Conservation (phyloP, 2,888 invertebrate species). For the Cerastoderma edule region DNA sequence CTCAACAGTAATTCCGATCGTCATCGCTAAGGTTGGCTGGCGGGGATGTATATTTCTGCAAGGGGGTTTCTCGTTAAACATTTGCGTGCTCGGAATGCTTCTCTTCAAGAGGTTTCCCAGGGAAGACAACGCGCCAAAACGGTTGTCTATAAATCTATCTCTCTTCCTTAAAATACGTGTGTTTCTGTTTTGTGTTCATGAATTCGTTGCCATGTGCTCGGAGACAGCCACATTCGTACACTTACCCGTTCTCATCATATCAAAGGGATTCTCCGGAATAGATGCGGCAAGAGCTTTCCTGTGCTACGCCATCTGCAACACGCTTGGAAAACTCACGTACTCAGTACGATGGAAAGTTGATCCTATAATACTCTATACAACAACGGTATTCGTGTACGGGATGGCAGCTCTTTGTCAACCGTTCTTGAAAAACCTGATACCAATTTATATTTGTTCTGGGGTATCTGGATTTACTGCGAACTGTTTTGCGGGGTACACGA, state of each 20-base stretch:
- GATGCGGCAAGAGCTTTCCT: slow-evolving; percentile 2
- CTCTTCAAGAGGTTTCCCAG: slow-evolving; percentile 27
- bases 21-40: slow-evolving; percentile 31
- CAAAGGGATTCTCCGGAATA: slow-evolving; percentile 11
- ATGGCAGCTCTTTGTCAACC: slow-evolving; percentile 5
- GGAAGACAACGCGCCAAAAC: not conserved
- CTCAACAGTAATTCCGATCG: slow-evolving; percentile 32
- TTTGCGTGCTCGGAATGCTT: slow-evolving; percentile 32
- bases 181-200: slow-evolving; percentile 29
- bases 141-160: slow-evolving; percentile 7
- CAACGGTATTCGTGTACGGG: slow-evolving; percentile 32
- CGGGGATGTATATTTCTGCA: slow-evolving; percentile 38
- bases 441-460: slow-evolving; percentile 5
- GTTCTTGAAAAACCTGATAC: not conserved
- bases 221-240: slow-evolving; percentile 41
- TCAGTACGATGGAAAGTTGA: slow-evolving; percentile 26
- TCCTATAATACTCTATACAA: slow-evolving; percentile 32
- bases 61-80: slow-evolving; percentile 47
- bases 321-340: slow-evolving; percentile 5
- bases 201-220: slow-evolving; percentile 36
- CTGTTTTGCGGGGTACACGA: slow-evolving; percentile 29
- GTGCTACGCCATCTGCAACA: slow-evolving; percentile 2
- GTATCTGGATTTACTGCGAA: slow-evolving; percentile 13
- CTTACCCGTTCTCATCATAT: slow-evolving; percentile 36
- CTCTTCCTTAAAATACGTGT: slow-evolving; percentile 15